These are phyloP conservation scores for Haemorhous mexicanus DNA, from an alignment of 2,113 vertebrate genomes.

Conservation along the genomic window DNA sequence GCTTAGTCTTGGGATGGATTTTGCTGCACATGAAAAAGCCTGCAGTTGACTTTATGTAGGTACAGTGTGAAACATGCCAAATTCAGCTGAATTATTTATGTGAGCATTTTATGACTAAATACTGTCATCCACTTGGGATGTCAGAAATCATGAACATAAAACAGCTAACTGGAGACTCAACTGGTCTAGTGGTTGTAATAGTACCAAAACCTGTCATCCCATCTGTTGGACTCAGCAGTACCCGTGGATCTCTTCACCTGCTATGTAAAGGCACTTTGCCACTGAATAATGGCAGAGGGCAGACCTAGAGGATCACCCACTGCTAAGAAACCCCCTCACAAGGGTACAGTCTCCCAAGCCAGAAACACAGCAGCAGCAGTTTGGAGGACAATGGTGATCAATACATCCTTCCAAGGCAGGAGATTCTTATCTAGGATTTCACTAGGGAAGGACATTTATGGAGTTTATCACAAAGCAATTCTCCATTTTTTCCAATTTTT, in stretches of 20 bases:
- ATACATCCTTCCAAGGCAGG: background rate
- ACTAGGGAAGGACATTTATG: background rate
- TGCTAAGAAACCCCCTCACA: background rate
- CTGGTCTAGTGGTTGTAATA: background rate
- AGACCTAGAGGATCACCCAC: background rate
- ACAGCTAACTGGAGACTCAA: background rate
- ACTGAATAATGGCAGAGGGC: background rate
- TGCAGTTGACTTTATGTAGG: background rate
- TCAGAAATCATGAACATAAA: background rate
- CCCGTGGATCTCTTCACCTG: background rate
- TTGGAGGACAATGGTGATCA: background rate
- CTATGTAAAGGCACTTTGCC: accelerated
- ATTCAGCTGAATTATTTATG: background rate
- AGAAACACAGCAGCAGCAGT: background rate
- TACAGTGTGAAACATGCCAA: background rate
- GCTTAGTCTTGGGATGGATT: background rate
- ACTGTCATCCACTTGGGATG: background rate
- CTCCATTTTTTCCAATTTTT: background rate
- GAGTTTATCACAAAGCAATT: background rate
- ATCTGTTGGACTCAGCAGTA: background rate
- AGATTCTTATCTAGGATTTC: background rate
- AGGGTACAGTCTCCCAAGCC: background rate
- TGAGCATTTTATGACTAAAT: background rate
- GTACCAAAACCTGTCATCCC: background rate
- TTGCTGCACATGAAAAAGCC: background rate